Evolutionary conservation across 2,113 vertebrate genomes (phyloP).

Genomic region (Rousettus leschenaultii): DNA sequence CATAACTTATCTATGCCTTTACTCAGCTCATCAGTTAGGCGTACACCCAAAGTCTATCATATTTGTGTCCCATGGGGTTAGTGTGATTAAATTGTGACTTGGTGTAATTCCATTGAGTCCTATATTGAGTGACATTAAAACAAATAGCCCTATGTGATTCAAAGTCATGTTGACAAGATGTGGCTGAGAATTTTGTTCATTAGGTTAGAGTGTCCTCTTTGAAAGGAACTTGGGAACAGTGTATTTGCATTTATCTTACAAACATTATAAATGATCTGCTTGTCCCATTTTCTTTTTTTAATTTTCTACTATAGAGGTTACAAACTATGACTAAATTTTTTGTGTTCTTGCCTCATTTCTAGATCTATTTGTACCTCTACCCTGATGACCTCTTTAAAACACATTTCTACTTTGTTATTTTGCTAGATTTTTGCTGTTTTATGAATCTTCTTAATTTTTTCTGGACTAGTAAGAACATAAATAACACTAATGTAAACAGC

Average conservation of each 20-base stretch:
- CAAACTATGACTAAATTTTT: neutral
- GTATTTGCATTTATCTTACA: neutral
- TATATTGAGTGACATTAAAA: neutral
- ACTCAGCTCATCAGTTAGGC: neutral
- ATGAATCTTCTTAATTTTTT: neutral
- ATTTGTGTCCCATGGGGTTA: neutral
- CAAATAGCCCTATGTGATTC: neutral
- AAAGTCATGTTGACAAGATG: neutral
- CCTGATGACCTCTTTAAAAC: neutral
- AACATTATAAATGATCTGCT: neutral
- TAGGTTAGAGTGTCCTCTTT: neutral
- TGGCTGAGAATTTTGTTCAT: neutral
- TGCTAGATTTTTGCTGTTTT: neutral
- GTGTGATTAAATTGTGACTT: slow-evolving; percentile 24
- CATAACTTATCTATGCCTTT: neutral
- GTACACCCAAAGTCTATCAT: neutral
- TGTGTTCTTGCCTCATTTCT: neutral
- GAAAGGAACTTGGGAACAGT: neutral
- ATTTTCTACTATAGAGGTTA: neutral
- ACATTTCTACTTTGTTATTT: neutral
- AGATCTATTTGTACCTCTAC: neutral
- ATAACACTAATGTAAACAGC: neutral
- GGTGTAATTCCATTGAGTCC: neutral
- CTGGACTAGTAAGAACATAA: neutral
- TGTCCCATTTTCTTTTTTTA: neutral